A percentile compares a stretch with the other conserved stretches of the same genome.
phyloP scores from a whole-genome alignment of 2,113 vertebrate genomes.

The Datnioides undecimradiatus region DNA sequence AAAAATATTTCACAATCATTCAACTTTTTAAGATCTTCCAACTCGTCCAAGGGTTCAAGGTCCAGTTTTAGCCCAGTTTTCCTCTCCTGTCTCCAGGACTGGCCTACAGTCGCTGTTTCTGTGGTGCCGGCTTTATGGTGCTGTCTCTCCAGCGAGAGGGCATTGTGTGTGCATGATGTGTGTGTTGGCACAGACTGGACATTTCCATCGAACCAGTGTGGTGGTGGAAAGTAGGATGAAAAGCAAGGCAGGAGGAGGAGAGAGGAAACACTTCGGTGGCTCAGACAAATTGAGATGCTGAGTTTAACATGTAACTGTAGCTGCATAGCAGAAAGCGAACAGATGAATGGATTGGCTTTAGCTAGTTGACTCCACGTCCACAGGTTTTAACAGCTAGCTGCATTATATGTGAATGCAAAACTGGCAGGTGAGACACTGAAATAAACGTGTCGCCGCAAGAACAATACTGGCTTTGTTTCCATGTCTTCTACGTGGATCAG shows the following conservation, averaged over 20 bases:
- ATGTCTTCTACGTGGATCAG: no score
- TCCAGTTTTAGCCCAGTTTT: constrained; percentile 40
- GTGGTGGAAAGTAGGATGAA: constrained; percentile 56
- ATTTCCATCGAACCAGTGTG: constrained; percentile 68
- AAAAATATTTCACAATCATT: no score
- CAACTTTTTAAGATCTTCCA: neutral
- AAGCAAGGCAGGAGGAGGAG: constrained; percentile 28
- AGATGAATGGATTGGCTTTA: neutral
- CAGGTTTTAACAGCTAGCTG: neutral
- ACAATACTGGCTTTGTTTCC: no score
- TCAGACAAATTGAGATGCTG: constrained; percentile 44
- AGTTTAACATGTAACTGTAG: constrained; percentile 24
- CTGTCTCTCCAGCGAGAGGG: constrained; percentile 55
- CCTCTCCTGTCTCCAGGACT: constrained; percentile 26
- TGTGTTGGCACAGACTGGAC: constrained; percentile 61
- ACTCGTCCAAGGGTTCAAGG: constrained; percentile 37
- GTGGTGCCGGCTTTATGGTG: constrained; percentile 52
- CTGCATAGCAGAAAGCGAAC: constrained; percentile 1
- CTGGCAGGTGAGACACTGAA: neutral
- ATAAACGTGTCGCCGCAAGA: no score
- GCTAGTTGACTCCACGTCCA: no score
- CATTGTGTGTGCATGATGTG: constrained; percentile 66
- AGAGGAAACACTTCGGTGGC: constrained; percentile 51
- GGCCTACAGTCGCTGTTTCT: constrained; percentile 38
- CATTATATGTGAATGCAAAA: neutral